Evolutionary conservation across 2,113 vertebrate species (phyloP), one percentile per base, ranked within the genome.

Genomic region (Lanius collurio): DNA sequence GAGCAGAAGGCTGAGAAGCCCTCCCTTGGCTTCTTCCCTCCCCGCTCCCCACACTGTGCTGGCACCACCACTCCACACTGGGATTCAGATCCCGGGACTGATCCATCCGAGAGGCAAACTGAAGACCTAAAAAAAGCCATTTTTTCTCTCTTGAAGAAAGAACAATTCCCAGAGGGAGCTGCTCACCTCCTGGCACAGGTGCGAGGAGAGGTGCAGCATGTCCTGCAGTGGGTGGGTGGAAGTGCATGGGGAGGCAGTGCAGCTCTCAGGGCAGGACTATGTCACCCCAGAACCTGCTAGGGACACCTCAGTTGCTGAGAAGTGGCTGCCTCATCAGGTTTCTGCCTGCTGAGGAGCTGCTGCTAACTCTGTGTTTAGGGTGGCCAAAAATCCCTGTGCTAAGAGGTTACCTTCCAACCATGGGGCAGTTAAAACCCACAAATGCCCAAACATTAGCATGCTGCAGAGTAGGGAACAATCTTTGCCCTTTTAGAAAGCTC

Each of bases 171-270:
- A 75, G 56, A 62, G 23, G n/a, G 42, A 79, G n/a, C 31, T 2
- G 10, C 55, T 90, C 0, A 0, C 10, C 24, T 90, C 44, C n/a
- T 3, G 5, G 49, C 1, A 1, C 39, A 39, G 49, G 49, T 3
- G 4, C 83, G 52, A 37, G 30, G 15, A 70, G 69, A 65, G 31
- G 7, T 9, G 35, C 3, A 3, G 4, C 17, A 6, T 4, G 15
- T 27, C n/a, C 53, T 53, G 42, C 1, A 4, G 12, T 22, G 60
- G n/a, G 15, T 14, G 68, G 44, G 47, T 8, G 9, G 47, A 64
- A 44, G 16, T 6, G 26, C 49, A 21, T 8, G 9, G 24, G 57
- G 35, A 47, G 71, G 21, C 53, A 52, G 7, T 9, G 18, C 62
- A 80, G 49, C 62, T 50, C 21, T 37, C 83, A 26, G 39, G n/a